Conservation (phyloP, 2,888 invertebrate species). For the Neoitamus cyanurus region DNA sequence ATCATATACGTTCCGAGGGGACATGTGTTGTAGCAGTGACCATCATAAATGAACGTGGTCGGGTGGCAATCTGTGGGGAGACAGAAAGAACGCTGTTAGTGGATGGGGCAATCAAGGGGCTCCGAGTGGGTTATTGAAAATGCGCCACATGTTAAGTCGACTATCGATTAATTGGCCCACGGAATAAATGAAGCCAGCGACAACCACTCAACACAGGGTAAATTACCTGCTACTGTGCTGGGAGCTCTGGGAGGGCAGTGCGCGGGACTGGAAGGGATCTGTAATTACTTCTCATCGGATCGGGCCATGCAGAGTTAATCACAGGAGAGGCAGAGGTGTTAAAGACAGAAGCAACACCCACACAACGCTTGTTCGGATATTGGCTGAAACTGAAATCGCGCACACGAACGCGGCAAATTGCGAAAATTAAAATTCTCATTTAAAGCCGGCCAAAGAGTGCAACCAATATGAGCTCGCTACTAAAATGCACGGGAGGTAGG, state of each 20-base stretch:
- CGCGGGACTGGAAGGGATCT: not conserved
- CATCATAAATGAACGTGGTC: conserved; percentile 60
- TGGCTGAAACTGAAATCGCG: not conserved
- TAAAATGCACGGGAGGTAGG: not conserved
- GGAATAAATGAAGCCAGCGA: not conserved
- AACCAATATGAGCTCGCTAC: not conserved
- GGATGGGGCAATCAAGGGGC: not conserved
- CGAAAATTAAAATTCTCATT: not conserved
- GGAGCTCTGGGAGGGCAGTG: not conserved
- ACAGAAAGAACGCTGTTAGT: not conserved
- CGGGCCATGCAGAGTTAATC: not conserved
- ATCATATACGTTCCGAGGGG: conserved; percentile 60
- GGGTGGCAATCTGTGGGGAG: conserved; percentile 60
- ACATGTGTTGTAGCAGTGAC: conserved; percentile 62
- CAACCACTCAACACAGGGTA: not conserved
- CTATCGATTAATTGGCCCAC: not conserved
- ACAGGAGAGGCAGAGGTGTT: not conserved
- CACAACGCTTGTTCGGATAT: not conserved
- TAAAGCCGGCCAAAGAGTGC: not conserved
- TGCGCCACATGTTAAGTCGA: not conserved
- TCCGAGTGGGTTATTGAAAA: not conserved
- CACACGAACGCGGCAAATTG: not conserved
- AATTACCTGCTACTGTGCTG: not conserved
- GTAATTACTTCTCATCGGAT: not conserved
- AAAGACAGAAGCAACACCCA: not conserved